Evolutionary conservation across 1,140 invertebrate species (phyloP).

Genomic region (Hirudo medicinalis): DNA sequence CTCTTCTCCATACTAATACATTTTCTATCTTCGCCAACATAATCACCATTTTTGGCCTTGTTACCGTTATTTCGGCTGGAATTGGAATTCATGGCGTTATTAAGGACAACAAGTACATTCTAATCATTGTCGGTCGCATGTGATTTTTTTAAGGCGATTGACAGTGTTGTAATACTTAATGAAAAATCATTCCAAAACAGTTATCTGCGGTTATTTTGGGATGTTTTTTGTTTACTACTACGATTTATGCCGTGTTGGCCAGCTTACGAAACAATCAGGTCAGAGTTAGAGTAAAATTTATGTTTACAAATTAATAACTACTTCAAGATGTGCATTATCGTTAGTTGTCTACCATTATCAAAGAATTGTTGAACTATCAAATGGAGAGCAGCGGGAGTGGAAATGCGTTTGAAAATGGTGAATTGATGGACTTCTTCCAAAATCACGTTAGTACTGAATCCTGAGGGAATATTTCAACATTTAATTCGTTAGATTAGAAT

Average conservation of each 20-base stretch:
- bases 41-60: neutral
- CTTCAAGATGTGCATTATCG: neutral
- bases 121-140: neutral
- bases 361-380: constrained; percentile 3
- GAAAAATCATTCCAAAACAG: neutral
- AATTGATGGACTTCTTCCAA: neutral
- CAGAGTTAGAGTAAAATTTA: neutral
- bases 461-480: no score
- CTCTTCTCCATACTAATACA: no score
- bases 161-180: neutral
- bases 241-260: neutral
- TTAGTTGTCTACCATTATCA: neutral
- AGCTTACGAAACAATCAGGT: neutral
- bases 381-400: neutral
- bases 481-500: no score
- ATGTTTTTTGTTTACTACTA: neutral
- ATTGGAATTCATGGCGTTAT: neutral
- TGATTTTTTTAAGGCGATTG: neutral
- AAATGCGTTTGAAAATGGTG: no score
- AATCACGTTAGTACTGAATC: neutral
- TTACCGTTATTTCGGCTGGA: neutral
- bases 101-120: constrained; percentile 7
- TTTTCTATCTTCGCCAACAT: neutral
- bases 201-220: neutral
- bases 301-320: neutral